phyloP scores from a whole-genome alignment of 2,797 vertebrate species.

The Enoplosus armatus region DNA sequence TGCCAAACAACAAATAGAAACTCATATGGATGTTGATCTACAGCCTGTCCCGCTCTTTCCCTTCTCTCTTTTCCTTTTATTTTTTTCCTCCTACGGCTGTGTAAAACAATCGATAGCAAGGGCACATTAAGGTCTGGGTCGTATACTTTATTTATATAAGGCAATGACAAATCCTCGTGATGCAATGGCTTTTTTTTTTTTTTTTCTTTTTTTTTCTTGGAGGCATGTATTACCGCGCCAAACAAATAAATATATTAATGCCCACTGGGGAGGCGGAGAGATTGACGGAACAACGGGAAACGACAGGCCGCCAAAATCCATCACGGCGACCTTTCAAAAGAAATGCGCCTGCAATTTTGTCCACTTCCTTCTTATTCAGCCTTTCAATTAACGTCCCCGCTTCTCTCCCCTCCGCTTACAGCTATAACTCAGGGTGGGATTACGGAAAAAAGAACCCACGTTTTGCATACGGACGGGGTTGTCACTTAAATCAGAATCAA shows the following conservation, averaged over 20 bases:
- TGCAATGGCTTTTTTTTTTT: slow-evolving; percentile 82
- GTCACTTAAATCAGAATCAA: slow-evolving; percentile 74
- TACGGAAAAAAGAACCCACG: slow-evolving; percentile 38
- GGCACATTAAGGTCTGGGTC: slow-evolving; percentile 83
- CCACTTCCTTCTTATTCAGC: slow-evolving; percentile 82
- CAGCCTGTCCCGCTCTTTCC: slow-evolving; percentile 68
- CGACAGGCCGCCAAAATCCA: slow-evolving; percentile 81
- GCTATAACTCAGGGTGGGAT: slow-evolving; percentile 78
- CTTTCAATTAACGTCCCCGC: slow-evolving; percentile 80
- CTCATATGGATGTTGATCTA: slow-evolving; percentile 80
- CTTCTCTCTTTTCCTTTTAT: slow-evolving; percentile 38
- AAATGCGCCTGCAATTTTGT: slow-evolving; percentile 77
- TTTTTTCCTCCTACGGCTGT: slow-evolving; percentile 35
- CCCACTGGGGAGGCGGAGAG: slow-evolving; percentile 67
- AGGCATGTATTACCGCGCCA: slow-evolving; percentile 71
- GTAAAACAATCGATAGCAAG: slow-evolving; percentile 85
- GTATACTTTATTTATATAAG: slow-evolving; percentile 86
- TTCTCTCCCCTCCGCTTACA: slow-evolving; percentile 56
- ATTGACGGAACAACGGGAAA: slow-evolving; percentile 80
- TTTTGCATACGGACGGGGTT: slow-evolving; percentile 70
- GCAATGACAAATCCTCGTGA: slow-evolving; percentile 84
- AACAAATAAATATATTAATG: slow-evolving; percentile 79
- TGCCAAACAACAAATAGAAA: slow-evolving; percentile 82
- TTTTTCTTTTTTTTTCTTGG: no score
- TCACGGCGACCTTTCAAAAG: slow-evolving; percentile 82